Conservation (phyloP, 1,140 invertebrate species). For the Apolygus lucorum region DNA sequence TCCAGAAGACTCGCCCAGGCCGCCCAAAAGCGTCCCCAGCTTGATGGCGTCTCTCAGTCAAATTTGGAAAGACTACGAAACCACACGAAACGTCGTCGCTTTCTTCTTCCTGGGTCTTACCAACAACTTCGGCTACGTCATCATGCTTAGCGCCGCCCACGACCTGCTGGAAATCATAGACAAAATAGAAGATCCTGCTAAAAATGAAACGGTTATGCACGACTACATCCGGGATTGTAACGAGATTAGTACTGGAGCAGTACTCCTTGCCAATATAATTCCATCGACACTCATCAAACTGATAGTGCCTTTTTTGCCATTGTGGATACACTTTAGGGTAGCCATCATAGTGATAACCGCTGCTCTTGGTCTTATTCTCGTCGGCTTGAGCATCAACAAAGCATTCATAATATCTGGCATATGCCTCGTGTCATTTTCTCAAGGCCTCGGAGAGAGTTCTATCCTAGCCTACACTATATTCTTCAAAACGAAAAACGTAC, state of each 20-base stretch:
- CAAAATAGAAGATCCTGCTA: neutral
- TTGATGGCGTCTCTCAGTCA: neutral
- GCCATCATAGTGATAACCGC: conserved; percentile 48
- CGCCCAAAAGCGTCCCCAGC: neutral
- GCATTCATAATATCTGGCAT: conserved; percentile 62
- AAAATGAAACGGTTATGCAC: neutral
- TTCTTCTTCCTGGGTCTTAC: conserved; percentile 75
- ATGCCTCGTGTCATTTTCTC: conserved; percentile 59
- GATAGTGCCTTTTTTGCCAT: conserved; percentile 52
- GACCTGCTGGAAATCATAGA: conserved; percentile 49
- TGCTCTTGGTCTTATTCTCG: conserved; percentile 55
- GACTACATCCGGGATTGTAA: conserved; percentile 49
- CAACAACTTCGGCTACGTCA: conserved; percentile 84
- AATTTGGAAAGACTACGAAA: neutral
- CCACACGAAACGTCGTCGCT: too few relatives aligned
- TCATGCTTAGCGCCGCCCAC: conserved; percentile 78
- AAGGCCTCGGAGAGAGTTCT: conserved; percentile 74
- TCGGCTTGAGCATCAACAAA: conserved; percentile 50
- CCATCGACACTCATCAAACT: conserved; percentile 67
- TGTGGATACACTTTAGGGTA: conserved; percentile 71
- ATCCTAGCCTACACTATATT: conserved; percentile 60
- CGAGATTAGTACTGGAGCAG: conserved; percentile 65
- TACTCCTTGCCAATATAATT: conserved; percentile 72
- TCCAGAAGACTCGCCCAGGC: too few relatives aligned
- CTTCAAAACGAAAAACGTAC: conserved; percentile 59